These are phyloP conservation scores for Tetramorium bicarinatum DNA, from an alignment of 2,888 invertebrate species.

Conservation along the genomic window DNA sequence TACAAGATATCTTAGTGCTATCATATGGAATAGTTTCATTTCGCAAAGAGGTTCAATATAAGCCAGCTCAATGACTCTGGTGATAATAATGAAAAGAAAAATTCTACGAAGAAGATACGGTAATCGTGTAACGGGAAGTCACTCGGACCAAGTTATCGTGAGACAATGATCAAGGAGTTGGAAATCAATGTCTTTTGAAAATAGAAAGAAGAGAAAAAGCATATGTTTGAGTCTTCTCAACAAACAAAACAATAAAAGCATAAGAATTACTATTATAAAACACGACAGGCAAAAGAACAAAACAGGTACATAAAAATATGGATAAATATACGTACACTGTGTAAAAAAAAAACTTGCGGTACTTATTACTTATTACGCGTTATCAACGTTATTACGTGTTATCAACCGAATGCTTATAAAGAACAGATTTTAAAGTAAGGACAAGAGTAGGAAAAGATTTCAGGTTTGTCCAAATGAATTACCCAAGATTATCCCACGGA, in stretches of 20 bases:
- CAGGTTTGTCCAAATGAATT: slow-evolving; percentile 15
- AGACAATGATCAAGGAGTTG: neutral
- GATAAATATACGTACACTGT: neutral
- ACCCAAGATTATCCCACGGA: neutral
- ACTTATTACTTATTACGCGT: neutral
- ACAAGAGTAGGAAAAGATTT: neutral
- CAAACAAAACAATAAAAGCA: neutral
- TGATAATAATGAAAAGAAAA: neutral
- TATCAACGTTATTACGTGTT: too few species aligned
- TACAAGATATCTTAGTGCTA: neutral
- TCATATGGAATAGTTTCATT: neutral
- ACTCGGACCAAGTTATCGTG: neutral
- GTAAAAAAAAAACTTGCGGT: neutral
- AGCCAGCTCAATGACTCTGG: neutral
- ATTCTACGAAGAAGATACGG: neutral
- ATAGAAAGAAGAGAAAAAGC: neutral
- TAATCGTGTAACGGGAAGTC: neutral
- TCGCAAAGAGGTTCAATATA: slow-evolving; percentile 4
- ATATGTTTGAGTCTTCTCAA: neutral
- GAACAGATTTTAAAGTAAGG: slow-evolving; percentile 5
- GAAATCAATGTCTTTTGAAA: neutral
- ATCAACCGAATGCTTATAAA: neutral
- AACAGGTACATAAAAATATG: neutral
- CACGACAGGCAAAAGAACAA: neutral
- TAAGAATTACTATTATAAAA: neutral